Evolutionary conservation across 2,797 vertebrate species (phyloP).

Genomic region (Rhabdomys pumilio): DNA sequence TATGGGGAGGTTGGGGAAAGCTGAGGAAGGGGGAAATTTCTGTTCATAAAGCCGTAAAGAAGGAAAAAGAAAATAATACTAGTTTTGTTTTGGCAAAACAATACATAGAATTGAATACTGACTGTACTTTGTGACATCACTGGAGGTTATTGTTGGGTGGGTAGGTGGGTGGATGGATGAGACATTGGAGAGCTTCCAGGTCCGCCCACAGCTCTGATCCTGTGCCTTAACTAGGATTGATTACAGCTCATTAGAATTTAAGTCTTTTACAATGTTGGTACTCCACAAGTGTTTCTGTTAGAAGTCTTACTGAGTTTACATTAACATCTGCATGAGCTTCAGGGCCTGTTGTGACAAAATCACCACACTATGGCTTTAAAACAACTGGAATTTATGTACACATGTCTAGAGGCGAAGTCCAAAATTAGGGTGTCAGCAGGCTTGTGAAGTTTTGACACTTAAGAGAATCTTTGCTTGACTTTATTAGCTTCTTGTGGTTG

Average conservation of each 20-base stretch:
- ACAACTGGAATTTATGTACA: slow-evolving; percentile 36
- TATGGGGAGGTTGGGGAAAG: background rate
- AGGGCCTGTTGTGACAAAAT: slow-evolving; percentile 40
- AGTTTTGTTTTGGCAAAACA: background rate
- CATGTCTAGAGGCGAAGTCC: background rate
- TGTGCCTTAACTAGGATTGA: background rate
- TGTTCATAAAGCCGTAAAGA: background rate
- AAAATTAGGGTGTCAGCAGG: background rate
- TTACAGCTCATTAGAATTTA: slow-evolving; percentile 39
- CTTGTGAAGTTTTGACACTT: background rate
- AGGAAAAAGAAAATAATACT: background rate
- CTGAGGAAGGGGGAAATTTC: background rate
- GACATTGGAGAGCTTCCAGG: background rate
- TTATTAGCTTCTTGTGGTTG: background rate
- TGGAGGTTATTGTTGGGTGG: background rate
- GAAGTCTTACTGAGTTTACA: slow-evolving; percentile 13
- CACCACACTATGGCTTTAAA: background rate
- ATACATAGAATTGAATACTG: background rate
- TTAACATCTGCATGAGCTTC: slow-evolving; percentile 52
- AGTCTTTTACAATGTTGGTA: slow-evolving; percentile 40
- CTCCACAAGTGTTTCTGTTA: slow-evolving; percentile 31
- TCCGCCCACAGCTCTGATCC: slow-evolving; percentile 3
- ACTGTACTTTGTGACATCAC: background rate
- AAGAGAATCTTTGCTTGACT: background rate
- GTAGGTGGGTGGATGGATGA: background rate